Conservation (phyloP, 2,888 invertebrate species). For the Cabera pusaria region DNA sequence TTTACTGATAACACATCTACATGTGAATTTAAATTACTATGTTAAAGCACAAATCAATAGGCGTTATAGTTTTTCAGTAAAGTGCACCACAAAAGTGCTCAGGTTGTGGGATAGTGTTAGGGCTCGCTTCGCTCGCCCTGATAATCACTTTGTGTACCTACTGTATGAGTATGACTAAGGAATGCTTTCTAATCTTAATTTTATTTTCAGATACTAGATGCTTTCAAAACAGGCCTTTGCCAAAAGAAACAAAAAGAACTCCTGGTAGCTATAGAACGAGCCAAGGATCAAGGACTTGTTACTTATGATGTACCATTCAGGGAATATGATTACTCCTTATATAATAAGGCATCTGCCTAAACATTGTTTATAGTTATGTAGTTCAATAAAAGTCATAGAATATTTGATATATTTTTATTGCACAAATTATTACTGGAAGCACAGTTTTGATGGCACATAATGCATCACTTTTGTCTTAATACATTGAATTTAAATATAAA, state of each 20-base stretch:
- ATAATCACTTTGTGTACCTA: too few relatives aligned
- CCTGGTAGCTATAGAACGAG: slow-evolving; percentile 89
- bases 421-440: slow-evolving; percentile 28
- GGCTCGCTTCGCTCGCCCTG: too few relatives aligned
- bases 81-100: too few relatives aligned
- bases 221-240: slow-evolving; percentile 91
- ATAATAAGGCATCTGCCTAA: slow-evolving; percentile 54
- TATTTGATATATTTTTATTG: slow-evolving; percentile 32
- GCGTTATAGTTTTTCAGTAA: too few relatives aligned
- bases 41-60: too few relatives aligned
- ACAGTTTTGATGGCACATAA: slow-evolving; percentile 19
- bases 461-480: not conserved
- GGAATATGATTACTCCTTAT: slow-evolving; percentile 92
- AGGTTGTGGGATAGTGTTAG: too few relatives aligned
- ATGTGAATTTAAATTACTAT: too few relatives aligned
- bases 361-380: slow-evolving; percentile 10
- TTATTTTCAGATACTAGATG: slow-evolving; percentile 80
- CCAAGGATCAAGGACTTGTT: slow-evolving; percentile 91
- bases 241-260: slow-evolving; percentile 90
- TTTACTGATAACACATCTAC: too few relatives aligned
- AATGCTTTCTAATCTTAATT: too few relatives aligned
- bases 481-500: not conserved
- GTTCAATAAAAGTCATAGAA: slow-evolving; percentile 18
- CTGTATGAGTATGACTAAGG: too few relatives aligned
- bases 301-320: slow-evolving; percentile 93